Conservation (phyloP, 2,113 vertebrate species). For the Corapipo altera region DNA sequence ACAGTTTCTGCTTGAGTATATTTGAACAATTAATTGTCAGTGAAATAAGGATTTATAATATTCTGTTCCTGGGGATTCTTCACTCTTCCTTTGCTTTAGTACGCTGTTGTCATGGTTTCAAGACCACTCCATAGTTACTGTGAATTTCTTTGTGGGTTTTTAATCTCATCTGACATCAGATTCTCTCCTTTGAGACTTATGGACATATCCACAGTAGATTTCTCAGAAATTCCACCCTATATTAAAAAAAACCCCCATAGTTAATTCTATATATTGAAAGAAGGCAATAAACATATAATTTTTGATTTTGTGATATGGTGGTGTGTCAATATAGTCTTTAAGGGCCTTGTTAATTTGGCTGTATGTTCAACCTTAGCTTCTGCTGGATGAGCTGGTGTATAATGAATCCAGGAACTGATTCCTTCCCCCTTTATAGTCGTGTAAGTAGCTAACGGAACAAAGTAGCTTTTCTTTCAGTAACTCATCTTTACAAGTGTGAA, state of each 20-base stretch:
- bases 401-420: neutral
- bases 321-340: neutral
- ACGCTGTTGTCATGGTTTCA: neutral
- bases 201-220: neutral
- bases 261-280: neutral
- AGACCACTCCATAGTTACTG: neutral
- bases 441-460: neutral
- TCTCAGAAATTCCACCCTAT: neutral
- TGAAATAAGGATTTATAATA: neutral
- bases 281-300: neutral
- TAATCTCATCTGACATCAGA: neutral
- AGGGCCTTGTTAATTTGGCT: neutral
- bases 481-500: neutral
- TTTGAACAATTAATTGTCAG: slow-evolving; percentile 16
- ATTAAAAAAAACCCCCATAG: neutral
- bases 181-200: neutral
- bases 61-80: neutral
- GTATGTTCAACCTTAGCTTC: neutral
- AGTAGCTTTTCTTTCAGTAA: neutral
- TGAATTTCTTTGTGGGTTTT: neutral
- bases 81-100: neutral
- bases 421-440: neutral
- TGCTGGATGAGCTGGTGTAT: neutral
- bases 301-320: neutral
- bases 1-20: neutral